Evolutionary conservation across 2,888 invertebrate species (phyloP), one percentile per base, ranked within the genome.

Genomic region (Notodonta dromedarius): DNA sequence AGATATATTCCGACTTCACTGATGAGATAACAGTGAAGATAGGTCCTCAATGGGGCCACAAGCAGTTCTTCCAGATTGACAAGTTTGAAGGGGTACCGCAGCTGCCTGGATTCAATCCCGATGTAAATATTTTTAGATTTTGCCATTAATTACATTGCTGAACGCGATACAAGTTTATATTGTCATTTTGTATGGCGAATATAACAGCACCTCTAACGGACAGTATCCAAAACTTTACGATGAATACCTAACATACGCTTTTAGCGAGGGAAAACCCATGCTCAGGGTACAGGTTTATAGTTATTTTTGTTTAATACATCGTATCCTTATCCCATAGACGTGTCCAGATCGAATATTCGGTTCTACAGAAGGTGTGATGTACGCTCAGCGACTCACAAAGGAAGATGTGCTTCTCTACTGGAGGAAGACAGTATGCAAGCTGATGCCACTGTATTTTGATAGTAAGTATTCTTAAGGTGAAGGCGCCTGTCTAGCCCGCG

Each of bases 391-490:
- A 50, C 77, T 96, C 0, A 90, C 89, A 0, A 95, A 94, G 67
- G 86, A 94, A 11, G 94, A 94, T 32, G 91, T 94, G 0, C 78
- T 96, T 1, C 86, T 91, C 12, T 96, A 96, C 76, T 96, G 96
- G 94, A 91, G 96, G 58, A 96, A 96, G 74, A 95, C 96, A 0
- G 90, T 96, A 7, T 96, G 96, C 82, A 94, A 95, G 79, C 89
- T 94, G 0, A 92, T 95, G 74, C 92, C 94, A 13, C 85, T 96
- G 0, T 87, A 94, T 64, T 96, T 92, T 77, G 89, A 94, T 67
- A 85, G 95, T 95, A 64, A 82, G 88, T 84, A 50, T 32, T 39
- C 0, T 46, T 57, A 53, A 12, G 13, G 40, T 42, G 51, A n/a
- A n/a, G n/a, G n/a, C n/a, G n/a, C n/a, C n/a, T n/a, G n/a, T n/a